Conservation (phyloP, 2,888 invertebrate genomes). For the Conistra vaccinii region DNA sequence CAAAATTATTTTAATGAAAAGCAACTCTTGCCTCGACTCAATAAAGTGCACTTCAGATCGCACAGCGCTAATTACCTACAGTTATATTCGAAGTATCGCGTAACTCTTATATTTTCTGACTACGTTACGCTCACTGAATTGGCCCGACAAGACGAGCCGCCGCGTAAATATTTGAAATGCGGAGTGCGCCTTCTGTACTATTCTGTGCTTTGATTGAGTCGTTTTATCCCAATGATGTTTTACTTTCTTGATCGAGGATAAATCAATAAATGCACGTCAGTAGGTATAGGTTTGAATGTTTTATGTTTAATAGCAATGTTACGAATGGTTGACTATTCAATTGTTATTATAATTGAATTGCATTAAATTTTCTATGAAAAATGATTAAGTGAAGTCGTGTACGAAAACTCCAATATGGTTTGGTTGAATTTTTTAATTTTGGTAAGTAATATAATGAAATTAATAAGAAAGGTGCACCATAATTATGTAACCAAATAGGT, state of each 20-base stretch:
- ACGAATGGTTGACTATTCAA: slow-evolving; percentile 45
- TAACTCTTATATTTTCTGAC: no score
- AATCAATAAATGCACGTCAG: background rate
- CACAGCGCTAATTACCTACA: no score
- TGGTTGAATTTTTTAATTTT: slow-evolving; percentile 51
- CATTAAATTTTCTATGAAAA: slow-evolving; percentile 20
- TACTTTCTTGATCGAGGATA: background rate
- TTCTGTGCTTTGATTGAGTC: background rate
- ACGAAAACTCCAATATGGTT: slow-evolving; percentile 40
- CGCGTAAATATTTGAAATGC: no score
- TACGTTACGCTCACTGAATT: no score
- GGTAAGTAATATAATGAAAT: slow-evolving; percentile 50
- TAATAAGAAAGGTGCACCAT: background rate
- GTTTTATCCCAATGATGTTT: background rate
- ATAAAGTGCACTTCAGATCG: no score
- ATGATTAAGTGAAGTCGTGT: slow-evolving; percentile 28
- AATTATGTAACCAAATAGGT: background rate
- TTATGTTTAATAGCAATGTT: slow-evolving; percentile 34
- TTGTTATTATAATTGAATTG: slow-evolving; percentile 48
- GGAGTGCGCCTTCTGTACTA: no score
- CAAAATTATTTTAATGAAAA: no score
- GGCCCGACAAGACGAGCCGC: no score
- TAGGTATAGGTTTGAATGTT: background rate
- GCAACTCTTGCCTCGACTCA: no score
- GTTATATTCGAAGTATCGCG: no score